phyloP scores from a whole-genome alignment of 2,797 vertebrate species.

The Brachyalestes nurse region DNA sequence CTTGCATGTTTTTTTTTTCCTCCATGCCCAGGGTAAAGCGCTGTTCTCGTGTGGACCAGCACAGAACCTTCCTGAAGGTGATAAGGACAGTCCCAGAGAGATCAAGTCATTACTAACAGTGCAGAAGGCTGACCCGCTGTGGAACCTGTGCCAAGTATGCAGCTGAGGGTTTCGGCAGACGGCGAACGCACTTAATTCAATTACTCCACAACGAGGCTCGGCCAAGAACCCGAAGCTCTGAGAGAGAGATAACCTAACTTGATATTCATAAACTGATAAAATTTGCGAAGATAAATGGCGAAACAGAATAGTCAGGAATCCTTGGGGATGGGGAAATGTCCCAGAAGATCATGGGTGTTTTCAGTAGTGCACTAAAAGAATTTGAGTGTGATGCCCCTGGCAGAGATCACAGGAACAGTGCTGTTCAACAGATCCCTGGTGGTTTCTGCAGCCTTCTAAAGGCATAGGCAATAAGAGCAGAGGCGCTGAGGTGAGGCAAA shows the following conservation, averaged over 20 bases:
- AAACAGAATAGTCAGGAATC: slow-evolving; percentile 22
- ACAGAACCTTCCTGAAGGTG: slow-evolving; percentile 31
- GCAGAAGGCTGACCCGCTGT: slow-evolving; percentile 14
- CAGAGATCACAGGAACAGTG: slow-evolving; percentile 47
- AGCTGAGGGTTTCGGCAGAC: slow-evolving; percentile 19
- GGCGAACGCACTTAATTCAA: slow-evolving; percentile 35
- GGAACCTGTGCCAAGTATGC: slow-evolving; percentile 29
- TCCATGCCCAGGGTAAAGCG: slow-evolving; percentile 17
- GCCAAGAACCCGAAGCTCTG: neutral
- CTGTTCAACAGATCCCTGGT: slow-evolving; percentile 49
- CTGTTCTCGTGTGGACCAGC: slow-evolving; percentile 9
- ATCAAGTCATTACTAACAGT: slow-evolving; percentile 39
- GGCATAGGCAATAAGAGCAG: slow-evolving; percentile 35
- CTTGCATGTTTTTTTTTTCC: slow-evolving; percentile 28
- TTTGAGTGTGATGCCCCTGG: slow-evolving; percentile 36
- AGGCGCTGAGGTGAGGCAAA: slow-evolving; percentile 25
- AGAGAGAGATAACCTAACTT: slow-evolving; percentile 34
- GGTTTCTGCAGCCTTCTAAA: slow-evolving; percentile 25
- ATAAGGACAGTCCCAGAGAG: slow-evolving; percentile 36
- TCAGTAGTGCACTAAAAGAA: slow-evolving; percentile 6
- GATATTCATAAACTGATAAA: slow-evolving; percentile 49
- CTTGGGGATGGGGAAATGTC: slow-evolving; percentile 12
- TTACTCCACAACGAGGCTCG: slow-evolving; percentile 41
- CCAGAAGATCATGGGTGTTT: slow-evolving; percentile 32
- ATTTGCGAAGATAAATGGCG: slow-evolving; percentile 40